Percentiles rank a stretch among this genome's conserved stretches.
Evolutionary conservation across 2,888 invertebrate genomes (phyloP).

Genomic region (Antheraea yamamai): DNA sequence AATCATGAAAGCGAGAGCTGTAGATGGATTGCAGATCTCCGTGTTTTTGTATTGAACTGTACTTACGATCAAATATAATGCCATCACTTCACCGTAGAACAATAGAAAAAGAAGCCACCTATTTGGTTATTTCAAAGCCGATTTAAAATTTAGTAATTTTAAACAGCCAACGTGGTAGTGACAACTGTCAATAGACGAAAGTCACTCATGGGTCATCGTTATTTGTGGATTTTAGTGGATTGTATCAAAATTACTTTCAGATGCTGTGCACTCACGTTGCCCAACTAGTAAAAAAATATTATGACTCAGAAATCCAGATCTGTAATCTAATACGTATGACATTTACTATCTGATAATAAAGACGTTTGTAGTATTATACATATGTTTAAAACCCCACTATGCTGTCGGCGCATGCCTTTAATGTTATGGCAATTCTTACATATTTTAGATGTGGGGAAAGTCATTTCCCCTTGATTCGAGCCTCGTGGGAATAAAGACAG

Average conservation of each 20-base stretch:
- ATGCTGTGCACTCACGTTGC: no score
- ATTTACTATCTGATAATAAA: background rate
- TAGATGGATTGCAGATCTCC: no score
- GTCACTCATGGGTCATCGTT: background rate
- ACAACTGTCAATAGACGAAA: background rate
- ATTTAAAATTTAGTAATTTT: background rate
- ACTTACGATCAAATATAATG: no score
- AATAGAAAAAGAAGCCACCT: background rate
- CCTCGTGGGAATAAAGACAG: conserved; percentile 43
- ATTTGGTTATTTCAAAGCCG: background rate
- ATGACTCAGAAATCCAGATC: background rate
- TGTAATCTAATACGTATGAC: background rate
- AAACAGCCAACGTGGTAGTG: background rate
- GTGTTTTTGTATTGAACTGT: no score
- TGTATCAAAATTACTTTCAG: background rate
- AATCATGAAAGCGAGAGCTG: no score
- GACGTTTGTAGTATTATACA: background rate
- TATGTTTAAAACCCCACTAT: background rate
- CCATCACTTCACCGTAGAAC: no score
- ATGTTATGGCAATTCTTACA: conserved; percentile 16
- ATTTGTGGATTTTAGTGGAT: background rate
- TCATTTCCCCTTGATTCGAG: conserved; percentile 32
- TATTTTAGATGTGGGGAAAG: conserved; percentile 21
- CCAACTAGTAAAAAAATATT: background rate
- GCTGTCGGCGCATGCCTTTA: conserved; percentile 18